These are phyloP conservation scores for Elymnias hypermnestra DNA, from an alignment of 1,140 invertebrate genomes.

Conservation along the genomic window DNA sequence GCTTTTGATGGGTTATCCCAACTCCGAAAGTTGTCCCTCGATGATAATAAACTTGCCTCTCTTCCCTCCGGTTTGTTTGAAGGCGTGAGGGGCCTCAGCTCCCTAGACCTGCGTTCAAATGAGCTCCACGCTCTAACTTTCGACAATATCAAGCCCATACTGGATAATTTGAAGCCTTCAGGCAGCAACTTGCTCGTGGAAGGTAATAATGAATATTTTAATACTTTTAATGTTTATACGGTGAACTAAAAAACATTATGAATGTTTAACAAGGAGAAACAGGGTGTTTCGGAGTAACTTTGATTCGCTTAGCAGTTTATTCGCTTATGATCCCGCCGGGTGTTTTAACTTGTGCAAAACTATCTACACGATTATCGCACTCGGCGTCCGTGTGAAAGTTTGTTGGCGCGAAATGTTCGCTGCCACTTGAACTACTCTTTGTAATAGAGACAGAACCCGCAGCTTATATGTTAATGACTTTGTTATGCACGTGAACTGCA, in stretches of 20 bases:
- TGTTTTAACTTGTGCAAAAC: slow-evolving; percentile 25
- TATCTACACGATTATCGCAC: slow-evolving; percentile 21
- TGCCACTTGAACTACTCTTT: slow-evolving; percentile 11
- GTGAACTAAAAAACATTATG: slow-evolving; percentile 42
- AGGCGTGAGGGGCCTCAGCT: slow-evolving; percentile 79
- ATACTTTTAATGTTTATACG: slow-evolving; percentile 15
- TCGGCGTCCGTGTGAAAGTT: slow-evolving; percentile 18
- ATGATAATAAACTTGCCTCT: slow-evolving; percentile 82
- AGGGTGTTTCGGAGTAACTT: slow-evolving; percentile 18
- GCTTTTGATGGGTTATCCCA: slow-evolving; percentile 84
- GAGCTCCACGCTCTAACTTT: slow-evolving; percentile 83
- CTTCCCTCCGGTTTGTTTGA: slow-evolving; percentile 81
- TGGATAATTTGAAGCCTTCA: slow-evolving; percentile 81
- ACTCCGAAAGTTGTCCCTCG: slow-evolving; percentile 80
- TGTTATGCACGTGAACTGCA: slow-evolving; percentile 14
- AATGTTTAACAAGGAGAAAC: slow-evolving; percentile 23
- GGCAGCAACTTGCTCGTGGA: slow-evolving; percentile 84
- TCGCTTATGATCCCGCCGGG: slow-evolving; percentile 18
- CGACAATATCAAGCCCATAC: slow-evolving; percentile 62
- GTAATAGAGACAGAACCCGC: slow-evolving; percentile 16
- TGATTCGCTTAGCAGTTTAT: slow-evolving; percentile 22
- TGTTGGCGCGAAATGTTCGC: slow-evolving; percentile 21
- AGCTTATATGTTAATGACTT: slow-evolving; percentile 17
- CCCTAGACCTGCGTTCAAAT: slow-evolving; percentile 85
- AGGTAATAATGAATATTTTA: slow-evolving; percentile 80